These are phyloP conservation scores for Gadopsis marmoratus DNA, from an alignment of 2,797 vertebrate species.

Conservation along the genomic window DNA sequence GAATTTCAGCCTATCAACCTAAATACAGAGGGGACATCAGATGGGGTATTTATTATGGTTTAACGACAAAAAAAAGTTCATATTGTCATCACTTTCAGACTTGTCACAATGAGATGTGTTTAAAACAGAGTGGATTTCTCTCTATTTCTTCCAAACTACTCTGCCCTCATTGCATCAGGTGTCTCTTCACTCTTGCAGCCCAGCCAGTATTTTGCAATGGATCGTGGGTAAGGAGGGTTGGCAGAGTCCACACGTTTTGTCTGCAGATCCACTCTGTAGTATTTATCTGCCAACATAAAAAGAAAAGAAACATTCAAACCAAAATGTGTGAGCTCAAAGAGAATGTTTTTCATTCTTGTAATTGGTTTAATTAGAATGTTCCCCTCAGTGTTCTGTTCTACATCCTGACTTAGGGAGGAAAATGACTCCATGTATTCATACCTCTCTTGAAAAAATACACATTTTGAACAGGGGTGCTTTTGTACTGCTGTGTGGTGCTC, in stretches of 20 bases:
- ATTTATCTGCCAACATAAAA: constrained; percentile 87
- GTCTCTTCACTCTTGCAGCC: constrained; percentile 83
- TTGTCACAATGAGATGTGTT: constrained; percentile 2
- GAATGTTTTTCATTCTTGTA: neutral
- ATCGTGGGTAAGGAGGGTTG: constrained; percentile 91
- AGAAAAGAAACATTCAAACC: constrained; percentile 27
- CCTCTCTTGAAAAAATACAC: constrained; percentile 95
- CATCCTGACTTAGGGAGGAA: neutral
- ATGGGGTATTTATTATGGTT: neutral
- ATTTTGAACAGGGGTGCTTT: constrained; percentile 88
- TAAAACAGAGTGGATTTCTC: neutral
- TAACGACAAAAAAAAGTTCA: constrained; percentile 1
- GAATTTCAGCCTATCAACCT: neutral
- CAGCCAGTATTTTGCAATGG: constrained; percentile 95
- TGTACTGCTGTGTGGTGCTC: constrained; percentile 45
- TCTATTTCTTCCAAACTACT: constrained; percentile 26
- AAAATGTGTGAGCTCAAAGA: neutral
- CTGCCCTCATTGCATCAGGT: constrained; percentile 52
- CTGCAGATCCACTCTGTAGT: constrained; percentile 92
- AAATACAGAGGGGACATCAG: neutral
- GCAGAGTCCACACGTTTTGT: constrained; percentile 86
- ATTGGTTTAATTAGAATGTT: neutral
- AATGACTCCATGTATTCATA: constrained; percentile 57
- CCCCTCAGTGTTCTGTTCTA: neutral
- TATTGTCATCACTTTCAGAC: constrained; percentile 3